Conservation (phyloP, 1,140 invertebrate genomes). For the Drosophila willistoni region DNA sequence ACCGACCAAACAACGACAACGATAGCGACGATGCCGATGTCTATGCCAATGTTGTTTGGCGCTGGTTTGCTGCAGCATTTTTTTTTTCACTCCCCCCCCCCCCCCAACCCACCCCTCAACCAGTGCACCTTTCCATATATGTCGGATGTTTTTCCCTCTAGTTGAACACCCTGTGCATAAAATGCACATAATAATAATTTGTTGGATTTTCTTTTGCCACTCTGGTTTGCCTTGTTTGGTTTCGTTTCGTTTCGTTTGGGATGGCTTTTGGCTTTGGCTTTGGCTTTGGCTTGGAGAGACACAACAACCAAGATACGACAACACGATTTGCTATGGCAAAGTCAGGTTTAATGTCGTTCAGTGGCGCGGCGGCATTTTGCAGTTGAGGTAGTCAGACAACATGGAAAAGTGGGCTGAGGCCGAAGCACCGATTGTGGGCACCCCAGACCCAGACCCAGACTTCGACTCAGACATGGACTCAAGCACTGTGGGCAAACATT, state of each 20-base stretch:
- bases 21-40: slow-evolving; percentile 35
- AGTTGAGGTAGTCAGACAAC: slow-evolving; percentile 68
- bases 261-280: slow-evolving; percentile 27
- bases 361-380: slow-evolving; percentile 61
- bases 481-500: slow-evolving; percentile 41
- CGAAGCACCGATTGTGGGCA: slow-evolving; percentile 54
- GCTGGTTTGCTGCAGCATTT: slow-evolving; percentile 24
- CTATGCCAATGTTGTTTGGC: slow-evolving; percentile 24
- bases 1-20: slow-evolving; percentile 51
- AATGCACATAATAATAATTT: slow-evolving; percentile 62
- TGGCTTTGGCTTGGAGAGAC: slow-evolving; percentile 43
- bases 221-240: slow-evolving; percentile 72
- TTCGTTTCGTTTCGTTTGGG: slow-evolving; percentile 21
- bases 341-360: slow-evolving; percentile 81
- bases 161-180: slow-evolving; percentile 33
- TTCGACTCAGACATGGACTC: slow-evolving; percentile 35
- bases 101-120: too few species aligned
- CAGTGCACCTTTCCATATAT: neutral
- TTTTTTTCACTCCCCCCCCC: neutral
- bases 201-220: slow-evolving; percentile 60
- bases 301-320: slow-evolving; percentile 17
- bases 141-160: neutral
- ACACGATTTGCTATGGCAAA: slow-evolving; percentile 45
- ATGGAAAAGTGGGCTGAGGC: slow-evolving; percentile 57
- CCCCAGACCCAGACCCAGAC: slow-evolving; percentile 30